Evolutionary conservation across 2,113 vertebrate species (phyloP), one percentile per base, ranked within the genome.

Genomic region (Herpetotheres cachinnans): DNA sequence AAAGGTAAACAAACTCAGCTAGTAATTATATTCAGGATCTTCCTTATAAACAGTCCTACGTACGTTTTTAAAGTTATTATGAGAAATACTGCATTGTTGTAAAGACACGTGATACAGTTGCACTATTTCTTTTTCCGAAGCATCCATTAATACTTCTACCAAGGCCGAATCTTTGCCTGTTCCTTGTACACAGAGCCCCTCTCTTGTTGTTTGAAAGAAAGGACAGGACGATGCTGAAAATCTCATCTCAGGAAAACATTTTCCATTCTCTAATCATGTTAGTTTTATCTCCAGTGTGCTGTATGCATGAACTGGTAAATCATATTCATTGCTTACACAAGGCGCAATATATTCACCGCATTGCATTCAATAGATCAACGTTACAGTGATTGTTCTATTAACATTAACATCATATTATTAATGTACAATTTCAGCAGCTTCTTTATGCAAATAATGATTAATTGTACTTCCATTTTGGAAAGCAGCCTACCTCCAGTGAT

Each of bases 361-460:
- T 6, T 55, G 65, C 80, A 21, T 61, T 58, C 32, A 13, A 5
- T 1, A 58, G 30, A 84, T 86, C 80, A 89, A 8, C 3, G 1
- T 29, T 42, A 50, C 42, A 42, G 69, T 24, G 77, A 71, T 79
- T 74, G 47, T 74, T 94, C 86, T 76, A 92, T 83, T 93, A 93
- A 80, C 71, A 71, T 61, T 36, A 94, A 70, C 44, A 59, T 81
- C 36, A n/a, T 24, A 67, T 94, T 95, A 86, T 94, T 96, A 91
- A 74, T 71, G 47, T 82, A 89, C 47, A 93, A 32, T 87, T 91
- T 76, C 77, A 93, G 56, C 84, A 85, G 44, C 56, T 91, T 90
- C 91, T 91, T 81, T 42, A 52, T 56, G 72, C 46, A 91, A 85
- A 84, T 87, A 84, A 59, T 69, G 81, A 95, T 94, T 87, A 91